Base-by-base conservation (phyloP, 30 jellyfish, hydroid and myxozoan genomes). In the Hydra vulgaris region DNA sequence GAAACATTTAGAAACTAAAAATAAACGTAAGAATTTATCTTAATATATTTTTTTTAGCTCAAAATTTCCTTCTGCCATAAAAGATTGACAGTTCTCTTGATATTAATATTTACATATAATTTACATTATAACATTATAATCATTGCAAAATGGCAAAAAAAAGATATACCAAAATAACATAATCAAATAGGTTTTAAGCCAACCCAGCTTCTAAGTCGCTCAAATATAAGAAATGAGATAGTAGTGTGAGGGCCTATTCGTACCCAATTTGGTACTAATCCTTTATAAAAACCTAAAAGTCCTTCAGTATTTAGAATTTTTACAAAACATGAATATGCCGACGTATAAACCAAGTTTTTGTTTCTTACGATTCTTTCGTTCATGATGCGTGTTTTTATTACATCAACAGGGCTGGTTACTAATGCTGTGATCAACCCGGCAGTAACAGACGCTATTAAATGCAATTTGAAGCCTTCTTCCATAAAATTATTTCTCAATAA, bases 191-290 rank as follows among this genome's bases (percentile, higher is more conserved):
- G 96, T 26, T 74, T 84, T 68, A 88, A 55, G 15, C 96, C 96
- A 27, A 83, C 83, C 18, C 61, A 15, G 24, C 71, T 83, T 54
- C 96, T 70, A 8, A 88, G 86, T 70, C 82, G 95, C 61, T 88
- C 96, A 79, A 88, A 88, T 54, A 88, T 78, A 17, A 88, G 25
- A 66, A 88, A 88, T 17, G 96, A 83, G 1, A 88, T 84, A 18
- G 84, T 88, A 0, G 96, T 88, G 73, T 88, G 96, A 7, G 96
- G 96, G 21, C 96, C 96, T 20, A 88, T 74, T 53, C 96, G 76
- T 72, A 88, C 70, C 96, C 96, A 88, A 81, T 84, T 88, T 27
- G 96, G 95, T 27, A 84, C 76, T 21, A 88, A 88, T 19, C 96
- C 96, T 77, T 88, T 88, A 87, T 88, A 88, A 22, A 88, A 54